Conservation (phyloP, 2,888 invertebrate species). For the Agriotes lineatus region DNA sequence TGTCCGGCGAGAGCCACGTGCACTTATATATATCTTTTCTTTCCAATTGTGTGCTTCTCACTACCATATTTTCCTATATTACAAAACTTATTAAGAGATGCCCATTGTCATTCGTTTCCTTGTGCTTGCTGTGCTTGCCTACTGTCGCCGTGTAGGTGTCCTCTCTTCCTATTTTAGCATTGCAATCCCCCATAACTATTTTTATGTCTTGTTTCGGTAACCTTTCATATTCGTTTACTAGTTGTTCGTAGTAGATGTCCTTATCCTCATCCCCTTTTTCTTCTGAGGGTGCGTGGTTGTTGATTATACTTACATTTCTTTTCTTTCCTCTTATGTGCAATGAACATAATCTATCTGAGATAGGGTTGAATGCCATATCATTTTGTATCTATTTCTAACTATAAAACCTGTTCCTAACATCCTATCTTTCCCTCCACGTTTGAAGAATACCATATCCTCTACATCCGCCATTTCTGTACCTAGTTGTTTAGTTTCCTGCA, state of each 20-base stretch:
- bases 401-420: slow-evolving; percentile 1
- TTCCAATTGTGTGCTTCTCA: neutral
- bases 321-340: neutral
- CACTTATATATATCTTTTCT: slow-evolving; percentile 1
- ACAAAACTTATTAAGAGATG: neutral
- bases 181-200: neutral
- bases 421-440: neutral
- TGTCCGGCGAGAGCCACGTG: neutral
- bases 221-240: slow-evolving; percentile 1
- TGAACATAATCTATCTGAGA: neutral
- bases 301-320: slow-evolving; percentile 2
- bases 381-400: neutral
- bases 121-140: neutral
- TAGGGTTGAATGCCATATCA: neutral
- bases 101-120: neutral
- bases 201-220: neutral
- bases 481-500: neutral
- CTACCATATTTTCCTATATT: neutral
- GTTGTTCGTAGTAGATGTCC: neutral
- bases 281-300: neutral
- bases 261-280: neutral
- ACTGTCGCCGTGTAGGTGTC: neutral
- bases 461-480: too few relatives aligned
- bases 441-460: too few relatives aligned
- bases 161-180: neutral